Evolutionary conservation across 2,113 vertebrate genomes (phyloP).

Genomic region (Labrus mixtus): DNA sequence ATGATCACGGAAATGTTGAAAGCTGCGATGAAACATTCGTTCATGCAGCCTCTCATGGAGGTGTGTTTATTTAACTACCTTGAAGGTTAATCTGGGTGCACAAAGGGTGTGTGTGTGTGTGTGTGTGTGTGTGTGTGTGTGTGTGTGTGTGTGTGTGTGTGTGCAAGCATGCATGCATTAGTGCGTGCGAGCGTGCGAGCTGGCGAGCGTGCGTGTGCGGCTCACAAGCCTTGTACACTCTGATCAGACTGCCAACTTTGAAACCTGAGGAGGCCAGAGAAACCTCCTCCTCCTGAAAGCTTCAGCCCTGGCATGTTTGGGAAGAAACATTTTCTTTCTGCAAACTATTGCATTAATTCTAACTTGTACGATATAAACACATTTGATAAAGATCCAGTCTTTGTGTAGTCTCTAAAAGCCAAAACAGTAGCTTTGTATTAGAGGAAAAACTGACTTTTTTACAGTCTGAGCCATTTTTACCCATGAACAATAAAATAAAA

Average conservation of each 20-base stretch:
- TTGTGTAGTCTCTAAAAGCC: slow-evolving; percentile 58
- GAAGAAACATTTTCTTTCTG: not conserved
- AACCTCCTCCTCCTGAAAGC: slow-evolving; percentile 24
- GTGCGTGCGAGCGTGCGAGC: too few species aligned
- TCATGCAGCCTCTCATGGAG: slow-evolving; percentile 70
- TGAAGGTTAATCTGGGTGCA: slow-evolving; percentile 76
- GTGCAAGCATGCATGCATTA: slow-evolving; percentile 61
- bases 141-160: slow-evolving; percentile 9
- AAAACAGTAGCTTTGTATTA: slow-evolving; percentile 73
- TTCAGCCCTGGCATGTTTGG: slow-evolving; percentile 5
- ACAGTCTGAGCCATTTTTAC: slow-evolving; percentile 52
- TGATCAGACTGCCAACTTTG: slow-evolving; percentile 72
- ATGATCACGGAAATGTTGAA: slow-evolving; percentile 61
- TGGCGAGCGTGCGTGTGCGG: slow-evolving; percentile 65
- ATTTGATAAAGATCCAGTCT: slow-evolving; percentile 53
- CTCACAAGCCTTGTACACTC: slow-evolving; percentile 71
- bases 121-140: too few species aligned
- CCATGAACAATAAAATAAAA: slow-evolving; percentile 66
- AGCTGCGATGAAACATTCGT: slow-evolving; percentile 70
- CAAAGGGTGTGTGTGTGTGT: slow-evolving; percentile 54
- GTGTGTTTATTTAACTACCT: slow-evolving; percentile 78
- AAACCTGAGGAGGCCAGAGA: slow-evolving; percentile 65
- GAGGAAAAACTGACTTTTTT: slow-evolving; percentile 68
- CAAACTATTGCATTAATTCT: slow-evolving; percentile 29
- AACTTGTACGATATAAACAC: slow-evolving; percentile 35